These are phyloP conservation scores for Ageneiosus marmoratus DNA, from an alignment of 2,113 vertebrate species.

Conservation along the genomic window DNA sequence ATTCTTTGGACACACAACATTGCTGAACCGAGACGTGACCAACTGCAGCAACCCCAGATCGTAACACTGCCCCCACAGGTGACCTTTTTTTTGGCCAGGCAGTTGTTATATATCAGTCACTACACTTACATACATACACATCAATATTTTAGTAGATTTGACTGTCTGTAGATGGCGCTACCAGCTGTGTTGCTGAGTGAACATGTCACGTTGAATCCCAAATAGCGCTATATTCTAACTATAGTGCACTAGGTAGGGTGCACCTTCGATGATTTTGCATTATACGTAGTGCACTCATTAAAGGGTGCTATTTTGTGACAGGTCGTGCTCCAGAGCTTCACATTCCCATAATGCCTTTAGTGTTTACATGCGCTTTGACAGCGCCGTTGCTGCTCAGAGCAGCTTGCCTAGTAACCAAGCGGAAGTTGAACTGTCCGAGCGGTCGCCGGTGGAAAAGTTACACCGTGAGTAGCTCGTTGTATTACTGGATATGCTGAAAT, in stretches of 20 bases:
- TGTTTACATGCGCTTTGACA: slow-evolving; percentile 45
- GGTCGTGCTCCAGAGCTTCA: not conserved
- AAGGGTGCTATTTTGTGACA: not conserved
- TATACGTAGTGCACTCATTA: not conserved
- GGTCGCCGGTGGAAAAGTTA: slow-evolving; percentile 30
- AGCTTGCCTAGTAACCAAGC: slow-evolving; percentile 30
- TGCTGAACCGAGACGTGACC: too few relatives aligned
- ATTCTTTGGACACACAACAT: too few relatives aligned
- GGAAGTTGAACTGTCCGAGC: slow-evolving; percentile 2
- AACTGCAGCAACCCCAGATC: too few relatives aligned
- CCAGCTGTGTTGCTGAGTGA: not conserved
- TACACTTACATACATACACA: too few relatives aligned
- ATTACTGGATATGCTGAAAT: too few relatives aligned
- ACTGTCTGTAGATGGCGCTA: slow-evolving; percentile 43
- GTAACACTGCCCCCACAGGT: too few relatives aligned
- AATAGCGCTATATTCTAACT: not conserved
- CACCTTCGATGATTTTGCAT: not conserved
- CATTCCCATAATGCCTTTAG: slow-evolving; percentile 49
- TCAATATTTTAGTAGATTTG: not conserved
- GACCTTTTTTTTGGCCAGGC: too few relatives aligned
- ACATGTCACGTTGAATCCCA: not conserved
- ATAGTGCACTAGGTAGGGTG: not conserved
- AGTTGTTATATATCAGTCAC: too few relatives aligned
- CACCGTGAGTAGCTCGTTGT: slow-evolving; percentile 11
- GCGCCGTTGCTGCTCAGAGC: slow-evolving; percentile 14